Evolutionary conservation across 2,888 invertebrate species (phyloP), one percentile per base, ranked within the genome.

Genomic region (Nymphalis c-album): DNA sequence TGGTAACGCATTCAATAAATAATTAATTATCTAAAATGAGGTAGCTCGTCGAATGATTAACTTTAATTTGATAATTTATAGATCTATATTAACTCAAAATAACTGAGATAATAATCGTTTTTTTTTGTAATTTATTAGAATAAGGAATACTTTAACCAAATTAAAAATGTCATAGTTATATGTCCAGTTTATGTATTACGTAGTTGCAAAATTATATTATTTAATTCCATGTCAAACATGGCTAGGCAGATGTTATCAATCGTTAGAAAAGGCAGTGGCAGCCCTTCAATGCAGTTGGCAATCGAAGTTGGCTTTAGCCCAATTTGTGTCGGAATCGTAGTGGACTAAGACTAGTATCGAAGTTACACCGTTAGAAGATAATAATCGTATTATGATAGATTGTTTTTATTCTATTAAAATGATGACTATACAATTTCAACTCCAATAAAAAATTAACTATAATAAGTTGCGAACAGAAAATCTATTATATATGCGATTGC

Each of bases 221-320:
- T 72, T 73, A 67, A 59, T 74, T 76, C 67, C 69, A 62, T 73
- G 76, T 79, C 76, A 64, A 70, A 79, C 75, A 79, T 72, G 74
- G 75, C 77, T 79, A 73, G 75, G 77, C 77, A 77, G 77, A 81
- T 81, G 77, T 76, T 79, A 81, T 82, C 78, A 80, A 80, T 82
- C 75, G 79, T 75, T 78, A 71, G 74, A 80, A 84, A 85, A 85
- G 85, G 81, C 82, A 78, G 68, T 64, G 69, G 76, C 77, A 78
- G 26, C 76, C 82, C 81, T 85, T 81, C 79, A 79, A 75, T 85
- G 81, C 80, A 83, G 78, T 86, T 90, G 87, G 87, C 88, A 86
- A 77, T 71, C 71, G 72, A 75, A 65, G 76, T 81, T 88, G 88
- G 90, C 90, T 76, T 75, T 77, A 76, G 75, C 84, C 87, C 88